Evolutionary conservation across 2,797 vertebrate genomes (phyloP).

Genomic region (Geotrypetes seraphini): DNA sequence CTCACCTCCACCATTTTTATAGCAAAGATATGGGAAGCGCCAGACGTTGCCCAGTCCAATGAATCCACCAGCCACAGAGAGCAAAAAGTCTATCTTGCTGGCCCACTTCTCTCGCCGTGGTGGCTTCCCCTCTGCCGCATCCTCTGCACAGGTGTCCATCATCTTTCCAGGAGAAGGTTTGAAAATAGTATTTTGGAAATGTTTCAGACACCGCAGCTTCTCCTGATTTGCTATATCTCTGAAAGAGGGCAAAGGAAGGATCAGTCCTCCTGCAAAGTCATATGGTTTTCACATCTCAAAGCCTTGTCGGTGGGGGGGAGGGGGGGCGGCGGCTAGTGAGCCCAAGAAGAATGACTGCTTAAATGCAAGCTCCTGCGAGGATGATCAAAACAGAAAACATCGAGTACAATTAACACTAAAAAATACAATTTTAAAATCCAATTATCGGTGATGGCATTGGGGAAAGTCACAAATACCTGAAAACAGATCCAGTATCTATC

Average conservation of each 20-base stretch:
- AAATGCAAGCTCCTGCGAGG: too few relatives aligned
- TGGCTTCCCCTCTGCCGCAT: slow-evolving; percentile 88
- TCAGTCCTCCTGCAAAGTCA: too few relatives aligned
- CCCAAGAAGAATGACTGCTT: too few relatives aligned
- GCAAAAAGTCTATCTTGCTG: slow-evolving; percentile 97
- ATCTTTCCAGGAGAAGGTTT: slow-evolving; percentile 96
- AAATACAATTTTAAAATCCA: too few relatives aligned
- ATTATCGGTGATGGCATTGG: too few relatives aligned
- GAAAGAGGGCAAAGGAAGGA: slow-evolving; percentile 3
- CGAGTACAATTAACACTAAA: too few relatives aligned
- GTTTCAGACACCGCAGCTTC: slow-evolving; percentile 93
- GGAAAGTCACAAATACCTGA: too few relatives aligned
- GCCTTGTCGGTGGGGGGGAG: too few relatives aligned
- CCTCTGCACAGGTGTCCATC: slow-evolving; percentile 86
- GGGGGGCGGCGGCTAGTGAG: too few relatives aligned
- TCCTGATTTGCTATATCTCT: slow-evolving; percentile 90
- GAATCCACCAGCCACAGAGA: slow-evolving; percentile 93
- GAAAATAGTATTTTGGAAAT: slow-evolving; percentile 96
- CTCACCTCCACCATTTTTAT: slow-evolving; percentile 98
- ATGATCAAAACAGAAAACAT: too few relatives aligned
- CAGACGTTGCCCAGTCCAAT: slow-evolving; percentile 96
- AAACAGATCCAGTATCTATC: too few relatives aligned
- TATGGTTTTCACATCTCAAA: too few relatives aligned
- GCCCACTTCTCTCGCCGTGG: slow-evolving; percentile 96
- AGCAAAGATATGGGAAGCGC: slow-evolving; percentile 98